These are phyloP conservation scores for Atethmia centrago DNA, from an alignment of 2,888 invertebrate genomes.

Conservation along the genomic window DNA sequence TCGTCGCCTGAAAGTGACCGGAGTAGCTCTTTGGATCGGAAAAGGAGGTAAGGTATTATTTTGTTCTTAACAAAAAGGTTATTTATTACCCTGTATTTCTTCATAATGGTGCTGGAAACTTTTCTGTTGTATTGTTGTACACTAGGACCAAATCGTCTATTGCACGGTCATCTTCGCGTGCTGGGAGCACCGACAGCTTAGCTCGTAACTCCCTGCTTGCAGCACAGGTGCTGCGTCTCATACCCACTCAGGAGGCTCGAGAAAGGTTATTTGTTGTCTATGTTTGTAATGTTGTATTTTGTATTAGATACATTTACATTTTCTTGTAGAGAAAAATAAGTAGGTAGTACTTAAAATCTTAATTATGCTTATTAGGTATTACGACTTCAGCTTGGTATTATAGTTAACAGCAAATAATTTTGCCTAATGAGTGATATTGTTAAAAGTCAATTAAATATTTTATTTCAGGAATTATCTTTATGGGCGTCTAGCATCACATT, in stretches of 20 bases:
- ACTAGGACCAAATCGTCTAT: conserved; percentile 85
- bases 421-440: not conserved
- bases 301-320: conserved; percentile 9
- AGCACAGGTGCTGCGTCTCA: conserved; percentile 95
- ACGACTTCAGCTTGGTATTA: conserved; percentile 21
- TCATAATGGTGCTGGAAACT: conserved; percentile 53
- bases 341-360: conserved; percentile 3
- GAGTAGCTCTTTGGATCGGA: conserved; percentile 87
- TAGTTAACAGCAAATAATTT: not conserved
- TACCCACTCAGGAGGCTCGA: conserved; percentile 95
- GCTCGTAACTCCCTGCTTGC: conserved; percentile 94
- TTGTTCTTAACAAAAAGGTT: conserved; percentile 2
- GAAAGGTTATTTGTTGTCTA: conserved; percentile 90
- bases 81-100: conserved; percentile 21
- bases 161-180: conserved; percentile 83
- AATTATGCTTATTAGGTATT: conserved; percentile 11
- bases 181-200: conserved; percentile 92
- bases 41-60: conserved; percentile 77
- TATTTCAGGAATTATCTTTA: conserved; percentile 93
- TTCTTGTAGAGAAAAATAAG: not conserved
- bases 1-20: conserved; percentile 89
- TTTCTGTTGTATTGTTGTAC: conserved; percentile 56
- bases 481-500: conserved; percentile 94
- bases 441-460: conserved; percentile 21
- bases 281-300: conserved; percentile 27